These are phyloP conservation scores for Cryptocephalus moraei DNA, from an alignment of 2,888 invertebrate genomes.

Conservation along the genomic window DNA sequence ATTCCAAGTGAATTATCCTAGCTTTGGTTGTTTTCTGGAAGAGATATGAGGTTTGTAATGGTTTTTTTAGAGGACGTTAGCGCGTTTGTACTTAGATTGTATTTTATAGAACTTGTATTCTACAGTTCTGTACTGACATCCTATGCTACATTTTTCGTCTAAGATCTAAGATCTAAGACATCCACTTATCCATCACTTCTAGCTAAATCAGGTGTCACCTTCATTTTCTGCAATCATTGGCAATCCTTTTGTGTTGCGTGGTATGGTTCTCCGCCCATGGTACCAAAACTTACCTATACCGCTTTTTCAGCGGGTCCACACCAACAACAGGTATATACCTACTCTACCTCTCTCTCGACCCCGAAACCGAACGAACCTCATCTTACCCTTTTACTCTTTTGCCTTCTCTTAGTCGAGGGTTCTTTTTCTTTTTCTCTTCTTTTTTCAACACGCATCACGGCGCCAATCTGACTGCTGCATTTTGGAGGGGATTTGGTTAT, in stretches of 20 bases:
- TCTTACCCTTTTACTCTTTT: conserved; percentile 5
- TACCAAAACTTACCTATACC: neutral
- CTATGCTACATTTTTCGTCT: no score
- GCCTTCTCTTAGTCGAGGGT: neutral
- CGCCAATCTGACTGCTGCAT: conserved; percentile 5
- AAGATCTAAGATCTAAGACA: no score
- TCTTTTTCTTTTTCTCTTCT: neutral
- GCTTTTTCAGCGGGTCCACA: conserved; percentile 7
- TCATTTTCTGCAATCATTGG: conserved; percentile 1
- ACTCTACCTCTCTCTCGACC: conserved; percentile 5
- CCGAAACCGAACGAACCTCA: no score
- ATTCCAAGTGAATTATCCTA: no score
- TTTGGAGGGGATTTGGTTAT: no score
- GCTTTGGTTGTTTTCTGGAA: no score
- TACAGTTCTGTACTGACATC: no score
- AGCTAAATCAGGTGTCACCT: conserved; percentile 1
- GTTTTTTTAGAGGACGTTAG: no score
- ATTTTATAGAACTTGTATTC: no score
- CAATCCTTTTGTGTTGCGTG: neutral
- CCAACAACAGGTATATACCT: conserved; percentile 7
- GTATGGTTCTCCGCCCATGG: neutral
- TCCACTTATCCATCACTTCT: no score
- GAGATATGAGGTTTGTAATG: no score
- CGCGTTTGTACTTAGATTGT: no score
- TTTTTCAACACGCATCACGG: conserved; percentile 1